Conservation (phyloP, 30 jellyfish, hydroid and myxozoan species). For the Rhopilema esculentum region DNA sequence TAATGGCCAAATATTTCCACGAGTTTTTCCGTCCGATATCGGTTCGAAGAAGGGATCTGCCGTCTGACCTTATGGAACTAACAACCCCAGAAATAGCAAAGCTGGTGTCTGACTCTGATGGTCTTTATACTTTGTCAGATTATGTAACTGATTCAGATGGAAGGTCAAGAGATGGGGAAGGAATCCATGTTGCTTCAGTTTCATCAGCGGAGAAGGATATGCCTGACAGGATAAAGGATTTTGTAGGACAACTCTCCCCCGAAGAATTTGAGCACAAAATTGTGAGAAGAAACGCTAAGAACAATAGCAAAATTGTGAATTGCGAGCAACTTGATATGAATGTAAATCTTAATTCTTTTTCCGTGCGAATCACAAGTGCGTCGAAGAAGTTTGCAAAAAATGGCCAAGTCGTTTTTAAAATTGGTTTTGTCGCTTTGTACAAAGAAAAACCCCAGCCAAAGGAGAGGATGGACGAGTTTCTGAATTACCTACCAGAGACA, state of each 20-base stretch:
- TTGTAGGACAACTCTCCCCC: neutral
- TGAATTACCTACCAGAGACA: slow-evolving; percentile 8
- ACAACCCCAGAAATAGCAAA: neutral
- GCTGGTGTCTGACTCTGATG: neutral
- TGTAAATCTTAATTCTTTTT: slow-evolving; percentile 5
- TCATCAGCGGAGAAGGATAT: neutral
- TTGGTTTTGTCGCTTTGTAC: slow-evolving; percentile 61
- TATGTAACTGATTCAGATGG: neutral
- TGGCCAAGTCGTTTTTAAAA: slow-evolving; percentile 29
- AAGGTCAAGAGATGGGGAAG: neutral
- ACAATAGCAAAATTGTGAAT: neutral
- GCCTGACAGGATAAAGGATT: no score
- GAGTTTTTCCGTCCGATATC: neutral
- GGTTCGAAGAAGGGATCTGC: neutral
- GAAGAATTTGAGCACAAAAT: neutral
- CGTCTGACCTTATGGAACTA: neutral
- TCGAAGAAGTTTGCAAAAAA: slow-evolving; percentile 22
- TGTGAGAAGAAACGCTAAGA: slow-evolving; percentile 1
- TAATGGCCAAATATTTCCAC: slow-evolving; percentile 67
- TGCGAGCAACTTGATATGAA: slow-evolving; percentile 12
- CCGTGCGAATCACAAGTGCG: slow-evolving; percentile 48
- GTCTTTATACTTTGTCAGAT: neutral
- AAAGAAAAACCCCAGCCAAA: slow-evolving; percentile 31
- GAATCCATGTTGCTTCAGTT: neutral
- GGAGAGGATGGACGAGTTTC: slow-evolving; percentile 6